A percentile compares a stretch with the other conserved stretches of the same genome.
phyloP scores from a whole-genome alignment of 2,888 invertebrate genomes.

The Suillia variegata region DNA sequence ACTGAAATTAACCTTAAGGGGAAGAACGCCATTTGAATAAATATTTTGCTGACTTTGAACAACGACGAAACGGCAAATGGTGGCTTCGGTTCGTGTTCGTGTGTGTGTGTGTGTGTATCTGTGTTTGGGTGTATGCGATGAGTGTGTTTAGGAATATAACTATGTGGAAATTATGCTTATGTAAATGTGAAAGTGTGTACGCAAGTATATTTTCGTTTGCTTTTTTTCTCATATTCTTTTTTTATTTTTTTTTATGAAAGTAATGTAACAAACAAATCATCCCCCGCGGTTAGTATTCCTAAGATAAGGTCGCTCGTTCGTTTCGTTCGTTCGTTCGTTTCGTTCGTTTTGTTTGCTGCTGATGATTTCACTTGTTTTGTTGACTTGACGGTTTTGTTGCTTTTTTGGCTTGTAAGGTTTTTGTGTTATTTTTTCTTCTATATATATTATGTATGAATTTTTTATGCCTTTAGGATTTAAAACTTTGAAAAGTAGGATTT shows the following conservation, averaged over 20 bases:
- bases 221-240: too few species aligned
- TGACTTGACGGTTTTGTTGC: too few species aligned
- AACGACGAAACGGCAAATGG: not conserved
- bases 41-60: slow-evolving; percentile 52
- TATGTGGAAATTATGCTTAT: slow-evolving; percentile 55
- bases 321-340: not conserved
- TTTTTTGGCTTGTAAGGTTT: not conserved
- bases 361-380: too few species aligned
- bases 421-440: too few species aligned
- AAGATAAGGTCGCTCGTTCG: too few species aligned
- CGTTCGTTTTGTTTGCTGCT: not conserved
- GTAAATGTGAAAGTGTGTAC: slow-evolving; percentile 43
- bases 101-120: slow-evolving; percentile 16
- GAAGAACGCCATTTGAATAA: slow-evolving; percentile 55
- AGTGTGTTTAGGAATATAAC: slow-evolving; percentile 36
- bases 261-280: slow-evolving; percentile 8
- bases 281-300: not conserved
- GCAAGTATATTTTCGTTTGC: slow-evolving; percentile 25
- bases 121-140: slow-evolving; percentile 12
- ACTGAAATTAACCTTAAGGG: slow-evolving; percentile 54
- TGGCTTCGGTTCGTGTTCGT: not conserved
- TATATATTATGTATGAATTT: too few species aligned
- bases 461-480: not conserved
- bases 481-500: not conserved
- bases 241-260: slow-evolving; percentile 25